Base-by-base conservation (phyloP, 2,113 vertebrate species). In the Prolemur simus region DNA sequence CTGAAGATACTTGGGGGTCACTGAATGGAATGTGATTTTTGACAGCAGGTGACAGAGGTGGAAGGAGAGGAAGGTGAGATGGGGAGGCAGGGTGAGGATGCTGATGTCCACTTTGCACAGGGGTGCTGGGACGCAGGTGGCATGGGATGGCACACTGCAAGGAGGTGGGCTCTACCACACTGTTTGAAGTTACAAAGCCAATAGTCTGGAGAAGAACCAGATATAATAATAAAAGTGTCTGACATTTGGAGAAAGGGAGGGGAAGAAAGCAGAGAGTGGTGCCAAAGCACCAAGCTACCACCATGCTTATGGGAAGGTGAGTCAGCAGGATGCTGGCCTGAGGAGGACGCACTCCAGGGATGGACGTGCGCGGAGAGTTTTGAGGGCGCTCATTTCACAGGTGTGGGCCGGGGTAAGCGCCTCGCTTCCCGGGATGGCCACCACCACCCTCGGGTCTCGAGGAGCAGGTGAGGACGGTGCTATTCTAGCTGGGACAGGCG, bases 381-480 rank as follows among this genome's bases (percentile, higher is more conserved):
- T 47, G 20, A 78, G 27, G 54, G 37, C 1, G 3, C 45, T 89
- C 32, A 29, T n/a, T 34, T 37, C 13, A 42, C 39, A 89, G 87
- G 12, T 17, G 2, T 63, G 15, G 25, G 25, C 60, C 9, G 1
- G 32, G 5, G 15, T 89, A 25, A 37, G 20, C 47, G 56, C 15
- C 32, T 56, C 1, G 4, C 0, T 3, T 34, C 20, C 13, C 1
- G 14, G 23, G 54, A 18, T 6, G n/a, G 34, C 17, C 39, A 58
- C 3, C 39, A 58, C 3, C 23, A 47, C 5, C 14, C 15, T 8
- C 5, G 37, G 69, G 12, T 29, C 27, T 81, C 11, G 18, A 34
- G 84, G 34, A 21, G 18, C 5, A 49, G 21, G 27, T 14, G 23
- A 21, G 12, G n/a, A 60, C 4, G 13, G 2, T 27, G 47, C 37